Percentiles rank a stretch among this genome's conserved stretches.
phyloP scores from a whole-genome alignment of 2,888 invertebrate genomes.

The Mechanitis mazaeus region DNA sequence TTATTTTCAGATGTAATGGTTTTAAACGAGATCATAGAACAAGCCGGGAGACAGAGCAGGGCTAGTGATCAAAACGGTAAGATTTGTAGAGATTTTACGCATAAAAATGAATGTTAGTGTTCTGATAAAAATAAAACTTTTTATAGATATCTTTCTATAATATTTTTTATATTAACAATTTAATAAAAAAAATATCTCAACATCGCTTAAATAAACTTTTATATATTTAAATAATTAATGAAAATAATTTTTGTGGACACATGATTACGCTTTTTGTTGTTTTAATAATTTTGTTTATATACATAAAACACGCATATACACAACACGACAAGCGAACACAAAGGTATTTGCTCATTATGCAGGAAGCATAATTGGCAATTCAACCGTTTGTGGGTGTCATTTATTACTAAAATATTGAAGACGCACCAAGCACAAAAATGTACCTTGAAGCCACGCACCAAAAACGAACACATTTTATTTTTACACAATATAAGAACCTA shows the following conservation, averaged over 20 bases:
- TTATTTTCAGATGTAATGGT: constrained; percentile 93
- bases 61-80: constrained; percentile 92
- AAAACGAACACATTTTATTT: constrained; percentile 18
- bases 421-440: constrained; percentile 21
- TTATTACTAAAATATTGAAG: constrained; percentile 39
- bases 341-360: constrained; percentile 76
- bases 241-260: constrained; percentile 16
- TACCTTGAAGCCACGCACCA: constrained; percentile 21
- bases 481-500: constrained; percentile 6
- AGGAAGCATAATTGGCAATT: constrained; percentile 72
- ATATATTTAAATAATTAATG: constrained; percentile 13
- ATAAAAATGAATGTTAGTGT: constrained; percentile 1
- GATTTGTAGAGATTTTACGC: constrained; percentile 4
- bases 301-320: constrained; percentile 38
- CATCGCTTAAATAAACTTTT: constrained; percentile 16
- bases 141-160: constrained; percentile 3
- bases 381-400: constrained; percentile 67
- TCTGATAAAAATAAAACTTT: constrained; percentile 15
- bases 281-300: constrained; percentile 20
- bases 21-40: constrained; percentile 96
- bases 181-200: constrained; percentile 10
- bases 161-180: constrained; percentile 15
- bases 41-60: constrained; percentile 92
- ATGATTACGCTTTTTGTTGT: constrained; percentile 11
- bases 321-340: constrained; percentile 52